A percentile compares a stretch with the other conserved stretches of the same genome.
These are phyloP conservation scores for Potamilus streckersoni DNA, from an alignment of 1,140 invertebrate species.

Conservation along the genomic window DNA sequence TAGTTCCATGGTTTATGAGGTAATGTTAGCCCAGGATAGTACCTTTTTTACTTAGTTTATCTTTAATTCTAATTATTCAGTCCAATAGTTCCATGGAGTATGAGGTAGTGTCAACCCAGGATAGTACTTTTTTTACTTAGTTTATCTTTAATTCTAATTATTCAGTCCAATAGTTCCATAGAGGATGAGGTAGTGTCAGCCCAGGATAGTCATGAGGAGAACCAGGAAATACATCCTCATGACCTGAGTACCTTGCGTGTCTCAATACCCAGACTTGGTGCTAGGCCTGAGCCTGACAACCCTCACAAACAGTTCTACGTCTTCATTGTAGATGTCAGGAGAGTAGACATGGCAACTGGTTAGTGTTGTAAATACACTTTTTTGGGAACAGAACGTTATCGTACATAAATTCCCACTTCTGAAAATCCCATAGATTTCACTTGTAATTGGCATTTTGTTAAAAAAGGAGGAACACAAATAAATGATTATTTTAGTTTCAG, in stretches of 20 bases:
- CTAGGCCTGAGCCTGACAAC: slow-evolving; percentile 66
- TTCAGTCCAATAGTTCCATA: slow-evolving; percentile 48
- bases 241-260: slow-evolving; percentile 81
- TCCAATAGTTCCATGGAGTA: slow-evolving; percentile 52
- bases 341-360: slow-evolving; percentile 69
- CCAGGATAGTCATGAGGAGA: slow-evolving; percentile 59
- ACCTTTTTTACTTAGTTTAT: too few species aligned
- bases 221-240: slow-evolving; percentile 56
- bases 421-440: too few species aligned
- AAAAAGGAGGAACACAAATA: too few species aligned
- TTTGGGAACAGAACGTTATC: too few species aligned
- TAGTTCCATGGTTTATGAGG: too few species aligned
- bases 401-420: too few species aligned
- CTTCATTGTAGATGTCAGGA: slow-evolving; percentile 76
- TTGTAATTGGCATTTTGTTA: too few species aligned
- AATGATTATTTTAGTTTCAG: too few species aligned
- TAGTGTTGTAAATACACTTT: not conserved
- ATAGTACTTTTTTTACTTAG: not conserved
- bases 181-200: slow-evolving; percentile 45
- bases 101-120: slow-evolving; percentile 28
- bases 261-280: slow-evolving; percentile 74
- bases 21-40: too few species aligned
- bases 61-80: slow-evolving; percentile 25
- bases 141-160: slow-evolving; percentile 10
- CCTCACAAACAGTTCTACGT: slow-evolving; percentile 68